phyloP scores from a whole-genome alignment of 2,113 vertebrate genomes.

The Syngnathus scovelli region DNA sequence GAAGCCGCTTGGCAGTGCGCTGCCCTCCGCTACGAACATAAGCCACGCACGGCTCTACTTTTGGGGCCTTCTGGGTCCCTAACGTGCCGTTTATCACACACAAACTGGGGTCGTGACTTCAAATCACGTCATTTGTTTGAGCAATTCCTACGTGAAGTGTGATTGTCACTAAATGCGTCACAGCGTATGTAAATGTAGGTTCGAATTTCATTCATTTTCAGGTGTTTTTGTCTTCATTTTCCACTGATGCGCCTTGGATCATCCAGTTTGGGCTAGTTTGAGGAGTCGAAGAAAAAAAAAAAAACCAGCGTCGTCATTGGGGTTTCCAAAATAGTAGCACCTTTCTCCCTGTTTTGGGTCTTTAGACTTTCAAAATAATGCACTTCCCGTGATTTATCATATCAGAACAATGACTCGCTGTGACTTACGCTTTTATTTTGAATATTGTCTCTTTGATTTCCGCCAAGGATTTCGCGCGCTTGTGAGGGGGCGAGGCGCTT shows the following conservation, averaged over 20 bases:
- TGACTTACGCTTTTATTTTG: slow-evolving; percentile 37
- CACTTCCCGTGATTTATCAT: too few relatives aligned
- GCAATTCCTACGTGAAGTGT: not conserved
- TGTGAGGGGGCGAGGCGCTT: slow-evolving; percentile 50
- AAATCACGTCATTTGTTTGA: not conserved
- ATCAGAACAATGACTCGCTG: not conserved
- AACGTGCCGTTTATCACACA: not conserved
- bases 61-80: not conserved
- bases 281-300: slow-evolving; percentile 29
- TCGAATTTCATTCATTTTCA: not conserved
- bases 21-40: not conserved
- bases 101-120: not conserved
- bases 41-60: slow-evolving; percentile 4
- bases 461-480: slow-evolving; percentile 5
- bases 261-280: slow-evolving; percentile 73
- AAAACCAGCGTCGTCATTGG: slow-evolving; percentile 15
- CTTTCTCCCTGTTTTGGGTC: too few relatives aligned
- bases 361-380: slow-evolving; percentile 37
- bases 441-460: not conserved
- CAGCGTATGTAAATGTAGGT: not conserved
- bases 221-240: slow-evolving; percentile 11
- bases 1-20: not conserved
- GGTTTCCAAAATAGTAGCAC: not conserved
- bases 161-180: not conserved
- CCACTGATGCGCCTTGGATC: slow-evolving; percentile 43